A percentile compares a stretch with the other conserved stretches of the same genome.
Conservation (phyloP, 2,888 invertebrate genomes). For the Eilema caniola region DNA sequence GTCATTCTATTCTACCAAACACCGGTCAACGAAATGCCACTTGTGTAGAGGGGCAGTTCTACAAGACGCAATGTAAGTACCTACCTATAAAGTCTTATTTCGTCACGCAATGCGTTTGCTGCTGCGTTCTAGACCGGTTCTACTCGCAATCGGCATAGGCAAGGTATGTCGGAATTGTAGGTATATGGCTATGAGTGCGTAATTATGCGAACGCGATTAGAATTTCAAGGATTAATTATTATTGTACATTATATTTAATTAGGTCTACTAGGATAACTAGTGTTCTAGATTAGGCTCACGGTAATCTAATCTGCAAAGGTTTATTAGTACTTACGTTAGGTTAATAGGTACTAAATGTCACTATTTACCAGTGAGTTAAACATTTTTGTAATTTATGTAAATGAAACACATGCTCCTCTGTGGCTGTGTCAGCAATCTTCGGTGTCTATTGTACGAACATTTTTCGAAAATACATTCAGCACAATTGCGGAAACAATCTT, state of each 20-base stretch:
- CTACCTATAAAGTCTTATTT: constrained; percentile 27
- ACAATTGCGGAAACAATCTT: neutral
- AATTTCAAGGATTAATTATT: neutral
- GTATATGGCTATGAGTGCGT: constrained; percentile 17
- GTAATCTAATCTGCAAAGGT: neutral
- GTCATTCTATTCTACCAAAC: too few species aligned
- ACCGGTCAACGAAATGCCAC: neutral
- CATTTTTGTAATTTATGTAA: neutral
- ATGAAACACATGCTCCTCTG: neutral
- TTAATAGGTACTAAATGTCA: constrained; percentile 1
- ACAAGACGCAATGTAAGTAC: constrained; percentile 15
- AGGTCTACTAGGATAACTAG: neutral
- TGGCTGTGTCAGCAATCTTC: neutral
- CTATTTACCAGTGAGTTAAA: neutral
- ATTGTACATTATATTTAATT: neutral
- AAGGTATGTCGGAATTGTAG: constrained; percentile 23
- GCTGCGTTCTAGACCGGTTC: constrained; percentile 31
- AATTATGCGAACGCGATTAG: constrained; percentile 18
- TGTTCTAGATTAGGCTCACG: neutral
- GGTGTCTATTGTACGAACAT: neutral
- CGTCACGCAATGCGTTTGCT: constrained; percentile 36
- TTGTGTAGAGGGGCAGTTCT: too few species aligned
- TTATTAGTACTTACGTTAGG: constrained; percentile 1
- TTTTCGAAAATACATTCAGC: neutral
- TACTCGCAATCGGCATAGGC: constrained; percentile 32